Percentiles rank a stretch among this genome's conserved stretches.
phyloP scores from a whole-genome alignment of 2,888 invertebrate species.

The Siphlonurus alternatus region DNA sequence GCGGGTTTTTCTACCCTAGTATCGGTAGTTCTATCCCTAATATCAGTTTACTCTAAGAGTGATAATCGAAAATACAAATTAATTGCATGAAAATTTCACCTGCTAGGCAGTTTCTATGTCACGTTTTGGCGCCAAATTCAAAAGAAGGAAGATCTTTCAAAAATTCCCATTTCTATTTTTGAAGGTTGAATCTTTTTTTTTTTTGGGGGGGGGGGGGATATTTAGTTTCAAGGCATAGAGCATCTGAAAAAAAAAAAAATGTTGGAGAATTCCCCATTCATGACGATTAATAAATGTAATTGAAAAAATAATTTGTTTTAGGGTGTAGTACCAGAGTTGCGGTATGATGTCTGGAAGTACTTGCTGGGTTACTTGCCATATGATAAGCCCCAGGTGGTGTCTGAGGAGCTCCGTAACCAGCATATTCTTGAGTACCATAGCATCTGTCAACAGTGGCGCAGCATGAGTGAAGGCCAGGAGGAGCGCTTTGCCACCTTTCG shows the following conservation, averaged over 20 bases:
- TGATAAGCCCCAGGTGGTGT: constrained; percentile 55
- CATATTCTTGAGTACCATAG: constrained; percentile 76
- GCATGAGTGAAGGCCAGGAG: constrained; percentile 76
- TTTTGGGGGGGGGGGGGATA: neutral
- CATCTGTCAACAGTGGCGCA: constrained; percentile 95
- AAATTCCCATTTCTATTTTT: too few species aligned
- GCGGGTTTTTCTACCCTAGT: too few species aligned
- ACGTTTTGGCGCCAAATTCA: too few species aligned
- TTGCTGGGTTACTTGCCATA: constrained; percentile 77
- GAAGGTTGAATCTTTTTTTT: too few species aligned
- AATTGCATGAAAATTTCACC: too few species aligned
- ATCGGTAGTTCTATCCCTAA: too few species aligned
- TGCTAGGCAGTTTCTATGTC: too few species aligned
- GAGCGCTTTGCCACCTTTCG: constrained; percentile 70
- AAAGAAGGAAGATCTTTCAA: too few species aligned
- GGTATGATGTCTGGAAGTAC: constrained; percentile 87
- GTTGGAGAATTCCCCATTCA: neutral
- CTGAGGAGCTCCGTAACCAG: constrained; percentile 47
- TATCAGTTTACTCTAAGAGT: too few species aligned
- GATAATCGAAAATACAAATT: too few species aligned
- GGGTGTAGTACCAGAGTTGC: constrained; percentile 61
- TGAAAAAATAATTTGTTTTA: constrained; percentile 23
- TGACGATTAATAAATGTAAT: neutral
- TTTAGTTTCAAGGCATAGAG: neutral
- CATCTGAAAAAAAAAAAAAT: neutral